Conservation (phyloP, 2,113 vertebrate species). For the Lophochroa leadbeateri region DNA sequence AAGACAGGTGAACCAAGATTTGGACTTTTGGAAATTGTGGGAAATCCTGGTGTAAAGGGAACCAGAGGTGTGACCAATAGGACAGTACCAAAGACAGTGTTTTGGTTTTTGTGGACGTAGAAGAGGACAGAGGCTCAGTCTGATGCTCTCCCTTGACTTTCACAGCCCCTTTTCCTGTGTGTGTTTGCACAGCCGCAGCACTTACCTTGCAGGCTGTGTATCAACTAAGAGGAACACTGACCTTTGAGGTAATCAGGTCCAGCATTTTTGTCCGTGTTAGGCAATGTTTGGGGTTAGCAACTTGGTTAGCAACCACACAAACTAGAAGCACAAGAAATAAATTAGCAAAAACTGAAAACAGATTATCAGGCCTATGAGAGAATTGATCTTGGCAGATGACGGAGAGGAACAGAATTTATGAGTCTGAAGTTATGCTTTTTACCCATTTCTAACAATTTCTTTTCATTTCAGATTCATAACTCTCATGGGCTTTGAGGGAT, state of each 20-base stretch:
- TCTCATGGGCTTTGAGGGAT: neutral
- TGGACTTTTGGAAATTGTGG: neutral
- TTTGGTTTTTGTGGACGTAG: fast-evolving
- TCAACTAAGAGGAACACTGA: neutral
- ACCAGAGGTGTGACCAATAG: neutral
- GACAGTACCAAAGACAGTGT: neutral
- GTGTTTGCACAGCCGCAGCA: neutral
- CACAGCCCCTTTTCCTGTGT: neutral
- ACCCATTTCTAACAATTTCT: neutral
- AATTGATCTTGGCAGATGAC: neutral
- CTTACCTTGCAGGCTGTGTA: neutral
- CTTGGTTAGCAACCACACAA: neutral
- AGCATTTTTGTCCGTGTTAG: neutral
- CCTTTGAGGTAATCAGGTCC: neutral
- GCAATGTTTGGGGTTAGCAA: neutral
- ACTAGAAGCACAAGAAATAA: neutral
- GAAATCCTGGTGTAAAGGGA: neutral
- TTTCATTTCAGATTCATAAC: neutral
- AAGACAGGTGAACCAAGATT: neutral
- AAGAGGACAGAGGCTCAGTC: neutral
- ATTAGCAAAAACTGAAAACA: neutral
- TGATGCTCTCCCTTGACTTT: neutral
- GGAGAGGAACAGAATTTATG: neutral
- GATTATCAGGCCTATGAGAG: neutral
- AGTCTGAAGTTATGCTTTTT: neutral